Base-by-base conservation (phyloP, 2,113 vertebrate genomes). In the Gobiocypris rarus region DNA sequence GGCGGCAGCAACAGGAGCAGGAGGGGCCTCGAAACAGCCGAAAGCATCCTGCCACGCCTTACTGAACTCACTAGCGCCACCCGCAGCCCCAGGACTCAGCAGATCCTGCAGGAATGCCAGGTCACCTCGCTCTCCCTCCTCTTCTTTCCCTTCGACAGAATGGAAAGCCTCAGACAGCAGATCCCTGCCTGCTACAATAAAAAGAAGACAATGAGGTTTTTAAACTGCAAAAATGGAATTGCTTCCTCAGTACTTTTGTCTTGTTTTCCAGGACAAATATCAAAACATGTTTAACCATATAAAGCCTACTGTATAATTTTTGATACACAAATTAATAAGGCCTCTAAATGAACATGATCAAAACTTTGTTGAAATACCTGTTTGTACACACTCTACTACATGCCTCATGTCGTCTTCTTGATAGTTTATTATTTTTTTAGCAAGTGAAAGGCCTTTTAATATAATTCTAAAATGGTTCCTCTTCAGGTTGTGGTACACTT, bases 31-130 rank as follows among this genome's bases (percentile, higher is more conserved):
- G 5, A 92, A 92, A 45, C 88, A 89, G 83, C 92, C 95, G n/a
- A 93, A 94, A 5, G 88, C 92, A 0, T 94, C 91, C 89, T 95
- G 92, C 89, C 90, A 93, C 87, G 93, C 92, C 22, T 90, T 90
- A 79, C 87, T 91, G 83, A 92, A 93, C 65, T 95, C 93, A 34
- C 89, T 85, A 0, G 48, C 75, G 63, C 89, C 82, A 38, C 92
- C 90, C 4, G 90, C 89, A 65, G 89, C 91, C 34, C 91, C 88
- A 0, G 93, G 91, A 84, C 90, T 95, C 41, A 93, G 76, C n/a
- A 95, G 92, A 81, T 92, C 94, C 87, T 93, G 91, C 75, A 97
- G 91, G 88, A 97, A 97, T 2, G 93, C 94, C 89, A 96, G 93
- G 89, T 96, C 94, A 0, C 92, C 89, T 19, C 87, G 91, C 76